Conservation (phyloP, 2,113 vertebrate genomes). For the Clarias gariepinus region DNA sequence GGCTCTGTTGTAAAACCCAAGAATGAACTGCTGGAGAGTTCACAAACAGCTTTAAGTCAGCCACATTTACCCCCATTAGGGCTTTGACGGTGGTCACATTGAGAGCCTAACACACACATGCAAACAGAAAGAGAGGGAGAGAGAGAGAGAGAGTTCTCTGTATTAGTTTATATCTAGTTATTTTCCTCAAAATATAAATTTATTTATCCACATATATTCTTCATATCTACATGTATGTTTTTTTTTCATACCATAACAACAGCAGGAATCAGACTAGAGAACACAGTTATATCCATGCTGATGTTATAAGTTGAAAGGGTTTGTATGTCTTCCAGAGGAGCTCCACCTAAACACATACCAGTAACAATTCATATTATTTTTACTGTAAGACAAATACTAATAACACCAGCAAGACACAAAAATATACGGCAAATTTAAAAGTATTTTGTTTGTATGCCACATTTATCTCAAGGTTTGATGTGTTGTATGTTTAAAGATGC, state of each 20-base stretch:
- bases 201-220: too few relatives aligned
- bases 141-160: not conserved
- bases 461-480: too few relatives aligned
- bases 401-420: too few relatives aligned
- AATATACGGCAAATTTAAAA: too few relatives aligned
- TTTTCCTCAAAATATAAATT: too few relatives aligned
- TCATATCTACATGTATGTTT: too few relatives aligned
- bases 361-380: too few relatives aligned
- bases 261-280: slow-evolving; percentile 29
- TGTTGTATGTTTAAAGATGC: too few relatives aligned
- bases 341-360: slow-evolving; percentile 45
- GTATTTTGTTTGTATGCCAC: too few relatives aligned
- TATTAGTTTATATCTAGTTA: not conserved
- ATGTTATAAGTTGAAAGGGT: slow-evolving; percentile 40
- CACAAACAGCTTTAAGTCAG: slow-evolving; percentile 53
- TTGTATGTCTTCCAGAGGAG: slow-evolving; percentile 46
- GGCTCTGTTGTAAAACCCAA: slow-evolving; percentile 39
- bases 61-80: slow-evolving; percentile 42
- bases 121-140: not conserved
- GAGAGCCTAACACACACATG: slow-evolving; percentile 31
- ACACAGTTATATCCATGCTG: slow-evolving; percentile 50
- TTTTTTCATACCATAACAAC: slow-evolving; percentile 36
- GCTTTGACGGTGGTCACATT: slow-evolving; percentile 37
- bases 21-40: slow-evolving; percentile 33
- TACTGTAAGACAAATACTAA: too few relatives aligned